Conservation (phyloP, 2,888 invertebrate genomes). For the Hyppa rectilinea region DNA sequence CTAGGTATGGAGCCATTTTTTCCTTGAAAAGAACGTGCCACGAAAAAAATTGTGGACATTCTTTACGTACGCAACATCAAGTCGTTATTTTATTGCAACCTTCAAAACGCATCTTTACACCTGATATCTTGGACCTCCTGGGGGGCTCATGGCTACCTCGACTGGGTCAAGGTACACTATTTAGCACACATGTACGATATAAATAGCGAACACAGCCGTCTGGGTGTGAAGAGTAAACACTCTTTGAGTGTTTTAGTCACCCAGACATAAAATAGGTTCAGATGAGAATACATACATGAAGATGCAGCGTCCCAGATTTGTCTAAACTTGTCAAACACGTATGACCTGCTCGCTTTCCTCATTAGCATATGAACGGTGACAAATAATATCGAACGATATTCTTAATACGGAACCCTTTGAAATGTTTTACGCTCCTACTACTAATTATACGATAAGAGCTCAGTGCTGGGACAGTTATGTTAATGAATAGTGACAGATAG, state of each 20-base stretch:
- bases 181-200: slow-evolving; percentile 46
- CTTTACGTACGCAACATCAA: slow-evolving; percentile 17
- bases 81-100: slow-evolving; percentile 40
- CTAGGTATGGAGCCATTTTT: neutral
- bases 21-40: slow-evolving; percentile 12
- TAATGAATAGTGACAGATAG: slow-evolving; percentile 68
- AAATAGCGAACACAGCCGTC: slow-evolving; percentile 26
- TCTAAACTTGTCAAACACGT: slow-evolving; percentile 53
- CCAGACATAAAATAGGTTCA: slow-evolving; percentile 17
- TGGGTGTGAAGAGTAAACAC: slow-evolving; percentile 16
- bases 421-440: slow-evolving; percentile 51
- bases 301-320: slow-evolving; percentile 34
- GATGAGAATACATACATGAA: no score
- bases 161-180: slow-evolving; percentile 54
- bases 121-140: slow-evolving; percentile 48
- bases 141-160: slow-evolving; percentile 36
- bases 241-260: slow-evolving; percentile 3
- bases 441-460: slow-evolving; percentile 68
- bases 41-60: slow-evolving; percentile 21
- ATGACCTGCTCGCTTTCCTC: slow-evolving; percentile 52
- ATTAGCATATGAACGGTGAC: slow-evolving; percentile 50
- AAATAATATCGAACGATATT: slow-evolving; percentile 43
- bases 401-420: slow-evolving; percentile 45
- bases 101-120: slow-evolving; percentile 40
- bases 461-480: slow-evolving; percentile 66